These are phyloP conservation scores for Trichonephila inaurata DNA, from an alignment of 1,140 invertebrate species.

Conservation along the genomic window DNA sequence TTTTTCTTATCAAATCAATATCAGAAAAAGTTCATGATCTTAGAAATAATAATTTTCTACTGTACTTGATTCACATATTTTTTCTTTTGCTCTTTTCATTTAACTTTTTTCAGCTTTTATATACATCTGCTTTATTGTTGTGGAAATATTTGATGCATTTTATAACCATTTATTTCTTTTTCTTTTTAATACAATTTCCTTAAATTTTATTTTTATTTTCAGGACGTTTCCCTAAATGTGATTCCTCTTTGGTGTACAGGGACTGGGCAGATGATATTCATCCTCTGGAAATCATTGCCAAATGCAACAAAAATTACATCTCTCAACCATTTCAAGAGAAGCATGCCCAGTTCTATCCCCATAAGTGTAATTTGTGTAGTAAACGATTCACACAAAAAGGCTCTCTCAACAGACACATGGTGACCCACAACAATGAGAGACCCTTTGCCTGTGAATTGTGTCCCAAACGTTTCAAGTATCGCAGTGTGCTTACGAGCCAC, in stretches of 20 bases:
- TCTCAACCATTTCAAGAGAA: not conserved
- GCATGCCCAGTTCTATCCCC: not conserved
- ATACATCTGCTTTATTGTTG: no score
- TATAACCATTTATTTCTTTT: no score
- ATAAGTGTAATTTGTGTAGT: conserved; percentile 25
- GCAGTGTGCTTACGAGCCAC: conserved; percentile 36
- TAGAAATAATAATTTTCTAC: no score
- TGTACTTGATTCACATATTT: no score
- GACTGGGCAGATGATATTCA: not conserved
- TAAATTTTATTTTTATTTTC: not conserved
- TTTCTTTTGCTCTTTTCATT: no score
- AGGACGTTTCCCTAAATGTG: not conserved
- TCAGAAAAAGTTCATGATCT: no score
- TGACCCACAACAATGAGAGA: conserved; percentile 77
- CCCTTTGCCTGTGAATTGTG: conserved; percentile 78
- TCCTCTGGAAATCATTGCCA: no score
- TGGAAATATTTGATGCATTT: no score
- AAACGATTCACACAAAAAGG: conserved; percentile 65
- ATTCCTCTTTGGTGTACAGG: not conserved
- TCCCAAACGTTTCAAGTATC: conserved; percentile 76
- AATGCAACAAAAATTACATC: not conserved
- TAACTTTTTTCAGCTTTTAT: no score
- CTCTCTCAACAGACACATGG: conserved; percentile 66
- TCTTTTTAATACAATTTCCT: no score
- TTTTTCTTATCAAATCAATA: no score